phyloP scores from a whole-genome alignment of 2,113 vertebrate genomes.

The Phalacrocorax pelagicus region DNA sequence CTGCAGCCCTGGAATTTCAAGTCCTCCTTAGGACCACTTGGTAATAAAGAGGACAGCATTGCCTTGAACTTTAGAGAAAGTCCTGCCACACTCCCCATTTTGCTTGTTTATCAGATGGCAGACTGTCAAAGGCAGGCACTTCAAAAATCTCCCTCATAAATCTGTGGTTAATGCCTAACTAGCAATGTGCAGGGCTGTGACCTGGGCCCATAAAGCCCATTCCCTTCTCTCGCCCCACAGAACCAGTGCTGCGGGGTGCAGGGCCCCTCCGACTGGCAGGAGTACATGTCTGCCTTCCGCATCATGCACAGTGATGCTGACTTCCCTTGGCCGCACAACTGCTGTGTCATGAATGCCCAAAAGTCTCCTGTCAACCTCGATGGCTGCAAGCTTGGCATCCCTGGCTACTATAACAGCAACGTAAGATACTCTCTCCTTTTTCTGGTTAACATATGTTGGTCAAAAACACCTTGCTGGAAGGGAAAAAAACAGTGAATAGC shows the following conservation, averaged over 20 bases:
- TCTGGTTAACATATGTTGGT: background rate
- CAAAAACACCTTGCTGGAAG: background rate
- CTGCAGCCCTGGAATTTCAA: slow-evolving; percentile 22
- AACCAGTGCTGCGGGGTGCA: slow-evolving; percentile 76
- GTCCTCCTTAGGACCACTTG: background rate
- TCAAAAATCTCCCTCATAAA: background rate
- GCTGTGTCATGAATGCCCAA: slow-evolving; percentile 67
- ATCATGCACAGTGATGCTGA: slow-evolving; percentile 33
- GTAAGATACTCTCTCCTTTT: slow-evolving; percentile 49
- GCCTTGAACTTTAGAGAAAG: background rate
- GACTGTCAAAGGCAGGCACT: background rate
- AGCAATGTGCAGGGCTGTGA: background rate
- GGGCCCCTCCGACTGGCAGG: slow-evolving; percentile 78
- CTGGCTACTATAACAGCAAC: slow-evolving; percentile 67
- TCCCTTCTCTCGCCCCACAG: slow-evolving; percentile 25
- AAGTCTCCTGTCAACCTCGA: slow-evolving; percentile 47
- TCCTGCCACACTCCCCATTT: background rate
- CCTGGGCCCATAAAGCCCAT: background rate
- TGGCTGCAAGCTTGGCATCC: slow-evolving; percentile 77
- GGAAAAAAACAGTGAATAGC: background rate
- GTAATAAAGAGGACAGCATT: background rate
- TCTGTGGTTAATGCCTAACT: slow-evolving; percentile 7
- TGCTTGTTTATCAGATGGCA: background rate
- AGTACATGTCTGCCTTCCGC: slow-evolving; percentile 71
- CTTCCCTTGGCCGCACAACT: slow-evolving; percentile 78